Conservation (phyloP, 2,888 invertebrate species). For the Invenusta paracnida region DNA sequence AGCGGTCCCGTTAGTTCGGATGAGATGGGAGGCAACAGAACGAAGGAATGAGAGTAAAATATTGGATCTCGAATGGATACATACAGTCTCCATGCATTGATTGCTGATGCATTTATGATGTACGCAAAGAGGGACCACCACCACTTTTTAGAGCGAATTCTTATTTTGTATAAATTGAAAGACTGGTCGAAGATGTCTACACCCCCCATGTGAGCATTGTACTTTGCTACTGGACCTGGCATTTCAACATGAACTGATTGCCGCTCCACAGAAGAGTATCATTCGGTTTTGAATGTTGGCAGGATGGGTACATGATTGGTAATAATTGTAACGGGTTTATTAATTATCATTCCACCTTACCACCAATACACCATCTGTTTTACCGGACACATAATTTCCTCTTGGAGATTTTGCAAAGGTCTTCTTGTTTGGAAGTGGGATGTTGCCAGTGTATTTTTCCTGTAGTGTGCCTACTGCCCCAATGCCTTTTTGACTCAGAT, state of each 20-base stretch:
- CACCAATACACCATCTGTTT: slow-evolving; percentile 3
- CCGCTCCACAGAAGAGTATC: slow-evolving; percentile 8
- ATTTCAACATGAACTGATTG: slow-evolving; percentile 18
- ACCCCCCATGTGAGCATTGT: slow-evolving; percentile 8
- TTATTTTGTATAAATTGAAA: slow-evolving; percentile 15
- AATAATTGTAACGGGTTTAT: not conserved
- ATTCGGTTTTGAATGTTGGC: not conserved
- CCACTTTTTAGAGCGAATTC: slow-evolving; percentile 24
- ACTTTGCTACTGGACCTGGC: slow-evolving; percentile 13
- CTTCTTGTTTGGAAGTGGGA: slow-evolving; percentile 10
- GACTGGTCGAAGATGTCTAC: not conserved
- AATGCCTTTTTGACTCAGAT: not conserved
- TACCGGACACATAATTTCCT: not conserved
- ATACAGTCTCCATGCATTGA: slow-evolving; percentile 28
- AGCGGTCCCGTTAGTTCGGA: not conserved
- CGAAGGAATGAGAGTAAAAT: slow-evolving; percentile 3
- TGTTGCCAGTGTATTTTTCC: not conserved
- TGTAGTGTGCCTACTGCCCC: slow-evolving; percentile 8
- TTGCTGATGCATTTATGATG: slow-evolving; percentile 10
- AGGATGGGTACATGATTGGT: slow-evolving; percentile 4
- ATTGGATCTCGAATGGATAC: not conserved
- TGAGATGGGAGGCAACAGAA: slow-evolving; percentile 12
- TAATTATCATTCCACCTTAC: slow-evolving; percentile 31
- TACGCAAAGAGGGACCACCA: slow-evolving; percentile 1
- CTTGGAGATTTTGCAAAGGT: slow-evolving; percentile 1